Evolutionary conservation across 2,113 vertebrate genomes (phyloP), one percentile per base, ranked within the genome.

Genomic region (Phaethornis superciliosus): DNA sequence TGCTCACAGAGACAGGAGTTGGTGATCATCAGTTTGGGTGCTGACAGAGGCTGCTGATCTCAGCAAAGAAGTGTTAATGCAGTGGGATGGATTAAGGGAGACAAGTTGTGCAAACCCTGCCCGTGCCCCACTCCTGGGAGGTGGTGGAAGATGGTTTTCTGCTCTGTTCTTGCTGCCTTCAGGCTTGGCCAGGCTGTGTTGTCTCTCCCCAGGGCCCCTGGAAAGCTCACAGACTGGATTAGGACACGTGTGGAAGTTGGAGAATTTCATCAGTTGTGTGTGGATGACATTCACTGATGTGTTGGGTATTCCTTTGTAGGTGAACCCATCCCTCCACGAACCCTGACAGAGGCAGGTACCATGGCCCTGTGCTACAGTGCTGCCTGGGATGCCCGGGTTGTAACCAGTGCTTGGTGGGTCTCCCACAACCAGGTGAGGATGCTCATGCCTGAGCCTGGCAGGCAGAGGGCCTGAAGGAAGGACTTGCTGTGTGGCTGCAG

Each of bases 371-470:
- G 99, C 88, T 99, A 99, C 97, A 99, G 99, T 13, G 99, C 98
- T 15, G 99, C 99, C 63, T 99, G 99, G 99, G 99, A 99, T 2
- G 99, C 99, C 20, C 99, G 99, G 3, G 98, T 99, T 20, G 98
- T 99, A 97, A 99, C 99, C 89, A 99, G 99, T 8, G 99, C 99
- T 54, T 99, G 99, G 99, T 99, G 99, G 99, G 99, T 99, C 94
- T 98, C 99, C 95, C 99, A 99, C 96, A 98, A 99, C 96, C 99
- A 99, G 99, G 99, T 99, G 78, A 98, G 93, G 51, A 64, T 33
- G 3, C 67, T 60, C 1, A 11, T 40, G 47, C 4, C 0, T 10
- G 19, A 60, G 67, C 59, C 64, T 5, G 37, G 35, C 74, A 47
- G 67, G 14, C 16, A 58, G 59, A 60, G 19, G 12, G 3, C 1